Evolutionary conservation across 2,888 invertebrate species (phyloP).

Genomic region (Magallana nippona): DNA sequence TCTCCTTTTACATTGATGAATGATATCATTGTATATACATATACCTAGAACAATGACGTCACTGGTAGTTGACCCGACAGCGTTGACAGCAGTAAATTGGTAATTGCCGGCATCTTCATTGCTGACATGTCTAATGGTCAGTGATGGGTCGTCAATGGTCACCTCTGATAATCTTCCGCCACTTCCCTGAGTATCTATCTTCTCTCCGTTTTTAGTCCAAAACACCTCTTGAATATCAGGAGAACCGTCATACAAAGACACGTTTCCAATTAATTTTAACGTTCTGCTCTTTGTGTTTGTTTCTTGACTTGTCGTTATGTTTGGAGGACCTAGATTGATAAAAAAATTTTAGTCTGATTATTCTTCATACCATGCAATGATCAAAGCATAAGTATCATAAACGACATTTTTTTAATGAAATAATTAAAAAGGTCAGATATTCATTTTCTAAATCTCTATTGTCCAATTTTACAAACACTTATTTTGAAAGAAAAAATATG

Average conservation of each 20-base stretch:
- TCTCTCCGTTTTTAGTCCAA: not conserved
- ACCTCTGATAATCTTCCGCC: slow-evolving; percentile 38
- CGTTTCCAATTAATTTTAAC: not conserved
- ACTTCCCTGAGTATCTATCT: not conserved
- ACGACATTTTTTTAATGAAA: too few relatives aligned
- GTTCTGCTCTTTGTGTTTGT: not conserved
- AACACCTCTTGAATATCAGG: not conserved
- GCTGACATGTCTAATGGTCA: slow-evolving; percentile 38
- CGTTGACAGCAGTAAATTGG: slow-evolving; percentile 40
- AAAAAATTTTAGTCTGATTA: not conserved
- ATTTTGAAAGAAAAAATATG: too few relatives aligned
- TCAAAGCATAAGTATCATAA: too few relatives aligned
- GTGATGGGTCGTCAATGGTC: slow-evolving; percentile 37
- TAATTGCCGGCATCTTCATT: slow-evolving; percentile 18
- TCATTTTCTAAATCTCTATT: too few relatives aligned
- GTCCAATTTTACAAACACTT: too few relatives aligned
- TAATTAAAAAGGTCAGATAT: too few relatives aligned
- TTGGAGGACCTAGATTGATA: not conserved
- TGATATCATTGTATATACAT: too few relatives aligned
- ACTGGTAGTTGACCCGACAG: slow-evolving; percentile 40
- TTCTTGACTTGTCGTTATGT: not conserved
- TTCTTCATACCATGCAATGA: not conserved
- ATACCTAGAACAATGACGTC: slow-evolving; percentile 17
- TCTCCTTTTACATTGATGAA: too few relatives aligned
- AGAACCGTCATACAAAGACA: not conserved